A percentile compares a stretch with the other conserved stretches of the same genome.
Evolutionary conservation across 2,113 vertebrate genomes (phyloP).

Genomic region (Reinhardtius hippoglossoides): DNA sequence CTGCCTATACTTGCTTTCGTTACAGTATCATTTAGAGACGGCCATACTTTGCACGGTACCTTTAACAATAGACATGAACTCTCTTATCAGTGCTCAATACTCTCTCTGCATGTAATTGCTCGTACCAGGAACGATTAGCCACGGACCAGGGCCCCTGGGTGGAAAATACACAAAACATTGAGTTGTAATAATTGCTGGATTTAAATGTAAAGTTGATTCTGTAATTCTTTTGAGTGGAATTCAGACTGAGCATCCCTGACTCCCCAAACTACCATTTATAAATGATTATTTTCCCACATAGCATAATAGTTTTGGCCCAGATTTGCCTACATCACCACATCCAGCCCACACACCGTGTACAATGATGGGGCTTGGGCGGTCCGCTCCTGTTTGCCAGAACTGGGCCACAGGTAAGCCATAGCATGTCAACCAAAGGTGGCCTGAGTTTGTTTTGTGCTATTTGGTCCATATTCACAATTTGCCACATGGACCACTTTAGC

Average conservation of each 20-base stretch:
- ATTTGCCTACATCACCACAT: no score
- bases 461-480: no score
- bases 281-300: no score
- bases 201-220: not conserved
- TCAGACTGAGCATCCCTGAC: not conserved
- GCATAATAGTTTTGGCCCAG: no score
- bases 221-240: not conserved
- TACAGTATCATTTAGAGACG: constrained; percentile 34
- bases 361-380: no score
- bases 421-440: no score
- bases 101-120: not conserved
- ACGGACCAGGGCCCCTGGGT: not conserved
- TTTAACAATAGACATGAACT: not conserved
- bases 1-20: constrained; percentile 54
- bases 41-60: not conserved
- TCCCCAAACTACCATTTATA: not conserved
- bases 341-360: no score
- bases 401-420: no score
- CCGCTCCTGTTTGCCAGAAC: no score
- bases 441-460: no score
- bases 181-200: not conserved
- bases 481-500: no score
- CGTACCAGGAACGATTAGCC: not conserved
- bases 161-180: not conserved
- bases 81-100: not conserved